A percentile compares a stretch with the other conserved stretches of the same genome.
phyloP scores from a whole-genome alignment of 2,113 vertebrate genomes.

The Centrocercus urophasianus region DNA sequence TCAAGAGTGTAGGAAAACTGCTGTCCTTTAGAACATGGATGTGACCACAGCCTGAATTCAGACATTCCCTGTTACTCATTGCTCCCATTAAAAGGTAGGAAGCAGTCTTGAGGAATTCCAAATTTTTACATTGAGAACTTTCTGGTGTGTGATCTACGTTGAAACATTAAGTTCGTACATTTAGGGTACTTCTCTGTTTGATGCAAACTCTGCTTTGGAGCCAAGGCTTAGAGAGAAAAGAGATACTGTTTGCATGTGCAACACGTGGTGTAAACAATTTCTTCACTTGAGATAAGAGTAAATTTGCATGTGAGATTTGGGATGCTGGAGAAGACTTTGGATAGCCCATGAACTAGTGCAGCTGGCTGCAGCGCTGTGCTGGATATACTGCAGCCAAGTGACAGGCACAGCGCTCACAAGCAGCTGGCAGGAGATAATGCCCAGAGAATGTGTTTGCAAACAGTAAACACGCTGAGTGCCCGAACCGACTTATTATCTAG shows the following conservation, averaged over 20 bases:
- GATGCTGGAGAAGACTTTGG: neutral
- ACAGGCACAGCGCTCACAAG: neutral
- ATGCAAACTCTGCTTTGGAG: neutral
- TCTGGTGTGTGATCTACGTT: neutral
- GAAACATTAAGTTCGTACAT: neutral
- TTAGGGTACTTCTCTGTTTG: neutral
- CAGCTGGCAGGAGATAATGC: neutral
- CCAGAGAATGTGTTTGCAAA: fast-evolving
- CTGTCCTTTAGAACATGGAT: neutral
- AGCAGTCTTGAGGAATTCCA: neutral
- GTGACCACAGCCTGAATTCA: neutral
- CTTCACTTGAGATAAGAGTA: neutral
- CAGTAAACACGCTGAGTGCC: neutral
- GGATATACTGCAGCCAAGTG: neutral
- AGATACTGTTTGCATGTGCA: neutral
- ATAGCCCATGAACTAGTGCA: neutral
- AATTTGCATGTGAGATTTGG: neutral
- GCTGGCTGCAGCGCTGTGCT: neutral
- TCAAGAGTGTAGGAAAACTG: neutral
- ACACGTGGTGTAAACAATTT: fast-evolving
- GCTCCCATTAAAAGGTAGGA: neutral
- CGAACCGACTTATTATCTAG: neutral
- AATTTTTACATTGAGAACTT: neutral
- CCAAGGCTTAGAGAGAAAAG: neutral
- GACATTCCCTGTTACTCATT: neutral